Evolutionary conservation across 2,113 vertebrate species (phyloP), one percentile per base, ranked within the genome.

Genomic region (Miniopterus natalensis): DNA sequence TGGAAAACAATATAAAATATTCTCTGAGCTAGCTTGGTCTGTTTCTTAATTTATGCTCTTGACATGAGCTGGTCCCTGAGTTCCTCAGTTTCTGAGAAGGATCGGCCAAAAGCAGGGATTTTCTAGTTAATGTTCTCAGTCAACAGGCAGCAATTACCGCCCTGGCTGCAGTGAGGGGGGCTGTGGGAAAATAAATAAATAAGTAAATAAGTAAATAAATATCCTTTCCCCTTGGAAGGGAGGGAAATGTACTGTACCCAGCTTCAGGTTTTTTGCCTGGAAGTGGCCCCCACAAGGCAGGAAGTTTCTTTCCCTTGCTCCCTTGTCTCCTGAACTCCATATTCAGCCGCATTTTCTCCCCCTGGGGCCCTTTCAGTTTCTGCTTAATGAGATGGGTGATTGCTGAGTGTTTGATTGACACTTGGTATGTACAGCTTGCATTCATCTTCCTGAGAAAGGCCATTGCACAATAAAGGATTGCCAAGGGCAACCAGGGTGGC

Each of bases 401-500:
- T 97, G 83, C 95, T 79, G 90, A 95, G 96, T 29, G 91, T 75
- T 80, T 89, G 92, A 97, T 73, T 89, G 96, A 94, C 83, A 65
- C 66, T 71, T 21, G 68, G 83, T 92, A 96, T 90, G 96, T 93
- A 73, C 97, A 59, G 88, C 90, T 61, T 95, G 97, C 79, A 97
- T 98, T 97, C 95, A 97, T 97, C 94, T 84, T 80, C 96, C 97
- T 97, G 97, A 98, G 95, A 97, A 97, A 95, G 92, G 94, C 94
- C 96, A 68, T 79, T 49, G 88, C 65, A 88, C 87, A 97, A 95
- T 78, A 95, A 92, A 94, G 70, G 59, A 96, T 97, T 93, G 90
- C 95, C 96, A 91, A n/a, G 31, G 93, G 96, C 94, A 97, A 97
- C 98, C 42, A 27, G 9, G 66, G 49, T 95, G 97, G 97, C 94